These are phyloP conservation scores for Tortricodes alternella DNA, from an alignment of 2,888 invertebrate genomes.

Conservation along the genomic window DNA sequence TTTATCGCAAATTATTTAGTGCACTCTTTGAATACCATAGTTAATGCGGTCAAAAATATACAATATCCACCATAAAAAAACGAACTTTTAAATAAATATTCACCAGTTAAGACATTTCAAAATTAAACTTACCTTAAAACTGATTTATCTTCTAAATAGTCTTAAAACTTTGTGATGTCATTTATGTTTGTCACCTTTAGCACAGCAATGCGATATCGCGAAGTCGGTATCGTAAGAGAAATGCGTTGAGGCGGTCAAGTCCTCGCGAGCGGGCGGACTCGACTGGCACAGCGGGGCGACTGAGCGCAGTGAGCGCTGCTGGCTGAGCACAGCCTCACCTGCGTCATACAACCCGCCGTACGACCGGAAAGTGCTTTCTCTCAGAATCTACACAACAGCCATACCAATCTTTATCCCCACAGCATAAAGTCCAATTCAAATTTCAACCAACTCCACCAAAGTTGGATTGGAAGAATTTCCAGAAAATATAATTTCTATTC, in stretches of 20 bases:
- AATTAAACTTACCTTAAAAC: conserved; percentile 41
- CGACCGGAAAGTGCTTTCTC: conserved; percentile 81
- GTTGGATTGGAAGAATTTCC: conserved; percentile 3
- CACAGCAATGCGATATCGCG: conserved; percentile 49
- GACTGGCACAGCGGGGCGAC: conserved; percentile 54
- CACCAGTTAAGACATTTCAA: neutral
- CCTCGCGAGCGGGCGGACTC: conserved; percentile 59
- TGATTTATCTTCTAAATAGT: conserved; percentile 38
- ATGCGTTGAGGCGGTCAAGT: conserved; percentile 42
- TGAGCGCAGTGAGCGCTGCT: conserved; percentile 46
- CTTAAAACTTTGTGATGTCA: conserved; percentile 49
- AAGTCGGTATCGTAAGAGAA: conserved; percentile 33
- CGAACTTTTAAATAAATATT: neutral
- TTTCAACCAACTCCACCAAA: conserved; percentile 1
- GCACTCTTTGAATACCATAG: too few species aligned
- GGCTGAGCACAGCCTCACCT: conserved; percentile 60
- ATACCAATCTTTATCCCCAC: conserved; percentile 55
- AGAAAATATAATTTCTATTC: conserved; percentile 51
- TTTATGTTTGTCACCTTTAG: conserved; percentile 44
- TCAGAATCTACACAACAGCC: conserved; percentile 42
- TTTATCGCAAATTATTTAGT: too few species aligned
- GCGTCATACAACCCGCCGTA: conserved; percentile 72
- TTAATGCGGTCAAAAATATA: too few species aligned
- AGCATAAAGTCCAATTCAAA: conserved; percentile 54
- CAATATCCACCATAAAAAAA: too few species aligned